phyloP scores from a whole-genome alignment of 2,797 vertebrate genomes.

The Falco rusticolus region DNA sequence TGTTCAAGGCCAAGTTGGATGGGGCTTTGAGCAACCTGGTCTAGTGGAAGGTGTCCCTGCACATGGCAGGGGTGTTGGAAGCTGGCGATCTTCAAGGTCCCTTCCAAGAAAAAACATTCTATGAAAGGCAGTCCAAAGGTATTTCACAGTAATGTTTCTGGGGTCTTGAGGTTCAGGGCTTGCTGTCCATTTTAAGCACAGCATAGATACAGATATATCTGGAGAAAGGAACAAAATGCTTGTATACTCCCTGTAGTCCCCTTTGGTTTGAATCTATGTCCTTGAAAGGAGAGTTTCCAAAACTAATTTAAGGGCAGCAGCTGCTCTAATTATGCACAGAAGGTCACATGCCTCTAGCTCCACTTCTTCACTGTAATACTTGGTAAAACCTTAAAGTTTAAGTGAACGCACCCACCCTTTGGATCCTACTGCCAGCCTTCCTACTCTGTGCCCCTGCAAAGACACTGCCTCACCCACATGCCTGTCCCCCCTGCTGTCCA shows the following conservation, averaged over 20 bases:
- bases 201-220: neutral
- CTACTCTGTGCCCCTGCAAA: accelerated
- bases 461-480: accelerated
- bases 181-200: neutral
- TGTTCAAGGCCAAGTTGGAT: neutral
- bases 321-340: neutral
- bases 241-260: neutral
- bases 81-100: neutral
- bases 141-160: neutral
- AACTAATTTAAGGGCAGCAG: neutral
- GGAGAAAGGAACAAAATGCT: neutral
- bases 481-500: neutral
- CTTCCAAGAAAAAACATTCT: neutral
- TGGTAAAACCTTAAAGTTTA: neutral
- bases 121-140: neutral
- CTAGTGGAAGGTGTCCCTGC: neutral
- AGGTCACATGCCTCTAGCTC: neutral
- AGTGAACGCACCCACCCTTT: neutral
- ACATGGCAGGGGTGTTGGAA: neutral
- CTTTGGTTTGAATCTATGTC: neutral
- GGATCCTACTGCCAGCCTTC: neutral
- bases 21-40: neutral
- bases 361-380: neutral
- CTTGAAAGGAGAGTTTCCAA: constrained; percentile 11
- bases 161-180: accelerated